Evolutionary conservation across 2,888 invertebrate species (phyloP).

Genomic region (Ferdinandea cuprea): DNA sequence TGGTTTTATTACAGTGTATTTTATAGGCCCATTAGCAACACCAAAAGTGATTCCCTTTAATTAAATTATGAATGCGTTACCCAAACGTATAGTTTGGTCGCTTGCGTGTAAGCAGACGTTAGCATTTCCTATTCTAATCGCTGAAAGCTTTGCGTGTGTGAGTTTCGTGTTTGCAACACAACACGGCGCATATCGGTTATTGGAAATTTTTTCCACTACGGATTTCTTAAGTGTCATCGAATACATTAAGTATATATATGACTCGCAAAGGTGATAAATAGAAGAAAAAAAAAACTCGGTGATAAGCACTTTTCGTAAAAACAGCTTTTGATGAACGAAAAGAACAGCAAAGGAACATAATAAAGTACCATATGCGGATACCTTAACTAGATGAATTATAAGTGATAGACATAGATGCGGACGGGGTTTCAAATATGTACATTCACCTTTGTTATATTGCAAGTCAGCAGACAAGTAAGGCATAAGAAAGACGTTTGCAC

Average conservation of each 20-base stretch:
- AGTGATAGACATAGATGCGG: constrained; percentile 12
- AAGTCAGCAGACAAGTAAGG: constrained; percentile 21
- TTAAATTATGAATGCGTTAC: constrained; percentile 58
- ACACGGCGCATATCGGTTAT: constrained; percentile 3
- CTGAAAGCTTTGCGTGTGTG: constrained; percentile 4
- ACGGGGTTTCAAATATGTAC: constrained; percentile 31
- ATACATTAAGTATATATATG: background rate
- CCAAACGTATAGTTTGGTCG: background rate
- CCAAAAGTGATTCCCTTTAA: constrained; percentile 60
- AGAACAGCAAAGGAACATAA: constrained; percentile 8
- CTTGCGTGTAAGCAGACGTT: constrained; percentile 2
- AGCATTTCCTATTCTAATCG: constrained; percentile 1
- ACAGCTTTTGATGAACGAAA: constrained; percentile 3
- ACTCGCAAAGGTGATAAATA: constrained; percentile 20
- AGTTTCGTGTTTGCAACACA: constrained; percentile 2
- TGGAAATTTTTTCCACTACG: constrained; percentile 27
- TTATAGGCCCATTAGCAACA: constrained; percentile 53
- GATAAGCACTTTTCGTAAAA: constrained; percentile 45
- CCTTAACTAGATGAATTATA: constrained; percentile 30
- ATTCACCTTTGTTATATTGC: constrained; percentile 44
- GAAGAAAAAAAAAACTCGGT: constrained; percentile 15
- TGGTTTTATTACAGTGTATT: constrained; percentile 44
- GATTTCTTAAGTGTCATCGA: constrained; percentile 40
- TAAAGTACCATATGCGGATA: constrained; percentile 7
- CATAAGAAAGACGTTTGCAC: background rate